These are phyloP conservation scores for Periplaneta americana DNA, from an alignment of 1,140 invertebrate genomes.

Conservation along the genomic window DNA sequence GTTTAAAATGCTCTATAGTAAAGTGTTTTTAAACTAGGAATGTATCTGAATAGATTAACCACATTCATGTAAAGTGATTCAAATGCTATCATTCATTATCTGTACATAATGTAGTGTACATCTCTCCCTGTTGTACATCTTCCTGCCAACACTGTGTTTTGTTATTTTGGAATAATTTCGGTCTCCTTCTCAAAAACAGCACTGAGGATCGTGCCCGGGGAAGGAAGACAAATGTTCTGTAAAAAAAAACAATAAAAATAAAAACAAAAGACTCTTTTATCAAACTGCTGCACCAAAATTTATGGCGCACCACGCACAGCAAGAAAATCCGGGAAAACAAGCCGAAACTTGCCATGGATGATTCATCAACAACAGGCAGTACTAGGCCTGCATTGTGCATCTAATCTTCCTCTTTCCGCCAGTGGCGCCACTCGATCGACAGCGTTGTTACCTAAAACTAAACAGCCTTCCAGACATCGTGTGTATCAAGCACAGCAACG, in stretches of 20 bases:
- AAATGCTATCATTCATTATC: not conserved
- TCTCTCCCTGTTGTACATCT: conserved; percentile 8
- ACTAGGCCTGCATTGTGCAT: conserved; percentile 21
- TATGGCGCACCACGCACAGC: conserved; percentile 13
- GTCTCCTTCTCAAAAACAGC: conserved; percentile 74
- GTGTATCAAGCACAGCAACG: not conserved
- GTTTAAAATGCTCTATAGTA: not conserved
- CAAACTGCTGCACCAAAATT: conserved; percentile 16
- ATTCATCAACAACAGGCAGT: not conserved
- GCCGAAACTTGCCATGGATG: conserved; percentile 18
- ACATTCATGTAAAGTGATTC: conserved; percentile 9
- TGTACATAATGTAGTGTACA: conserved; percentile 4
- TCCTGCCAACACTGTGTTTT: conserved; percentile 21
- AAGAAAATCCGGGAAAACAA: conserved; percentile 17
- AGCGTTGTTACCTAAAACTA: too few relatives aligned
- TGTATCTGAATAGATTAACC: not conserved
- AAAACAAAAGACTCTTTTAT: conserved; percentile 3
- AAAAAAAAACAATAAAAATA: conserved; percentile 17
- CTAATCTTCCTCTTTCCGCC: conserved; percentile 4
- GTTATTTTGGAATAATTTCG: conserved; percentile 53
- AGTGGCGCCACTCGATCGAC: not conserved
- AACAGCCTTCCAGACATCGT: not conserved
- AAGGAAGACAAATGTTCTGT: conserved; percentile 46
- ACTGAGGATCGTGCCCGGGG: conserved; percentile 47
- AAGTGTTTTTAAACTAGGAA: not conserved